phyloP scores from a whole-genome alignment of 2,888 invertebrate species.

The Petrolisthes manimaculis region DNA sequence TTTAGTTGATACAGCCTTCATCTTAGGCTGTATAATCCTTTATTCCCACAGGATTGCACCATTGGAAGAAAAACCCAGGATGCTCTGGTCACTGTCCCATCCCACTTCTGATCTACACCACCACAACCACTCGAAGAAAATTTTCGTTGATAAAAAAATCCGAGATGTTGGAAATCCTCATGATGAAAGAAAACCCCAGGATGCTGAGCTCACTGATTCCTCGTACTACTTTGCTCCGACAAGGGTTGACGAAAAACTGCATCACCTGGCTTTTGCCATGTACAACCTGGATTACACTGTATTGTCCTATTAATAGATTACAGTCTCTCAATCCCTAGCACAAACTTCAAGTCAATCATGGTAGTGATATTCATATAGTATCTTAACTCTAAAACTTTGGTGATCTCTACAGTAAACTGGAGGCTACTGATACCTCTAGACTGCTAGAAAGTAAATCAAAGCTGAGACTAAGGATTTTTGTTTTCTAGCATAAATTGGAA shows the following conservation, averaged over 20 bases:
- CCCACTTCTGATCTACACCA: constrained; percentile 50
- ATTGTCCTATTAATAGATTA: background rate
- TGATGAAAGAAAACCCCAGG: too few relatives aligned
- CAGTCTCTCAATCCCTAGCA: background rate
- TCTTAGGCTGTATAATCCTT: constrained; percentile 41
- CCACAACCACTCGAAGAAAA: background rate
- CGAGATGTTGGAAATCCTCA: background rate
- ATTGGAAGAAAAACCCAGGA: constrained; percentile 51
- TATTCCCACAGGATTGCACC: constrained; percentile 57
- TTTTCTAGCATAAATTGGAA: too few relatives aligned
- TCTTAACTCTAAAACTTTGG: background rate
- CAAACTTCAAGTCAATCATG: background rate
- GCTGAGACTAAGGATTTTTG: too few relatives aligned
- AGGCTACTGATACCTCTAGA: too few relatives aligned
- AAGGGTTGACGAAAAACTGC: background rate
- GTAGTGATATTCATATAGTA: background rate
- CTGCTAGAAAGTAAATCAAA: too few relatives aligned
- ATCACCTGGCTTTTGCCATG: background rate
- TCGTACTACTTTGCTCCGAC: too few relatives aligned
- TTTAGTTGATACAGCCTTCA: constrained; percentile 26
- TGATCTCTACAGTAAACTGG: too few relatives aligned
- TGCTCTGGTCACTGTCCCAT: constrained; percentile 61
- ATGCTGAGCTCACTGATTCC: too few relatives aligned
- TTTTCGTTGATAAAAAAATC: background rate
- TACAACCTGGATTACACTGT: background rate